These are phyloP conservation scores for Saguinus midas DNA, from an alignment of 2,113 vertebrate genomes.

Conservation along the genomic window DNA sequence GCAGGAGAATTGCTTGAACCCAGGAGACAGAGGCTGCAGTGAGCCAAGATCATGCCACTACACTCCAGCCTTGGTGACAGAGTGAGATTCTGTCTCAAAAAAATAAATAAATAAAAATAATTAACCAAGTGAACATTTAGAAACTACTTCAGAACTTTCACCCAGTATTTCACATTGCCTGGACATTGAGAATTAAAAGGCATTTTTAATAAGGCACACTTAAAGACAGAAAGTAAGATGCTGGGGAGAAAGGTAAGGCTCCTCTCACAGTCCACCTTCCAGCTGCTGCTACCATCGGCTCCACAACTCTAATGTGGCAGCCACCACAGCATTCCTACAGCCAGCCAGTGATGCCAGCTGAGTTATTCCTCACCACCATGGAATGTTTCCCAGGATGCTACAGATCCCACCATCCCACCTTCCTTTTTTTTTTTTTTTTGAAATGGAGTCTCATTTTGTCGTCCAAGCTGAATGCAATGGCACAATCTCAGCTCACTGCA, in stretches of 20 bases:
- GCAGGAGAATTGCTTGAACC: too few species aligned
- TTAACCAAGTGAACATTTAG: neutral
- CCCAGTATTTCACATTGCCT: neutral
- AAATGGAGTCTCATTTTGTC: too few species aligned
- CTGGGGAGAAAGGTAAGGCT: neutral
- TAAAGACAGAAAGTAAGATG: neutral
- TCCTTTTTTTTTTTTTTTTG: too few species aligned
- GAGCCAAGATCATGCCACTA: too few species aligned
- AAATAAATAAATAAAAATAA: neutral
- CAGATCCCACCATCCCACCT: rapidly evolving
- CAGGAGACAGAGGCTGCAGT: too few species aligned
- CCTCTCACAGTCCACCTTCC: neutral
- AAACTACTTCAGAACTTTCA: neutral
- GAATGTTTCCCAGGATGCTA: too few species aligned
- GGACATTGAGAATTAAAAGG: neutral
- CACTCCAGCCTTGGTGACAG: too few species aligned
- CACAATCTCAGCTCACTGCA: too few species aligned
- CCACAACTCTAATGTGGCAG: neutral
- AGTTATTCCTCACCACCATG: rapidly evolving
- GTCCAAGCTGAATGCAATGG: too few species aligned
- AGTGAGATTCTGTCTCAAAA: too few species aligned
- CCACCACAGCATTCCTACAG: neutral
- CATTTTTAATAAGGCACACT: neutral
- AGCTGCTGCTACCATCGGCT: too few species aligned
- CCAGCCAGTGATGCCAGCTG: neutral